phyloP scores from a whole-genome alignment of 2,113 vertebrate species.

The Tupaia tana region DNA sequence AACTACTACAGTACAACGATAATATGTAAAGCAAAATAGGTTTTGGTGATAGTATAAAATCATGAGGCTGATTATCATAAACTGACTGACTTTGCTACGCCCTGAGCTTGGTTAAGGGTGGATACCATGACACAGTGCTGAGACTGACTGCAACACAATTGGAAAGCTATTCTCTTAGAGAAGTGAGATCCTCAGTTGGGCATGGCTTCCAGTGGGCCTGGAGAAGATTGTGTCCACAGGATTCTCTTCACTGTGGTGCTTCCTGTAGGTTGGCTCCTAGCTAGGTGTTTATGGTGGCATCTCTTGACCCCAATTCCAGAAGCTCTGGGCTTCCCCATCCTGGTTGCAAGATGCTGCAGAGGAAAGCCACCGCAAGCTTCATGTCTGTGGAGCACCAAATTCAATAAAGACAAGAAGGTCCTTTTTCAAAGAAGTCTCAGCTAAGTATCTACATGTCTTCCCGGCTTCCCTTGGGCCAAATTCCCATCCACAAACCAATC shows the following conservation, averaged over 20 bases:
- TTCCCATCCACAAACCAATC: neutral
- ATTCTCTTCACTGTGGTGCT: neutral
- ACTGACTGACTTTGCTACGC: neutral
- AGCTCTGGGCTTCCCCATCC: neutral
- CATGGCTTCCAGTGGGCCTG: neutral
- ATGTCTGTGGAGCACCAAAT: neutral
- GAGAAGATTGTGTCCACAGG: neutral
- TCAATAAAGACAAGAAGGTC: neutral
- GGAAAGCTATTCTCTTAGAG: neutral
- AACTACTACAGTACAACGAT: neutral
- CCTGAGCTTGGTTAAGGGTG: neutral
- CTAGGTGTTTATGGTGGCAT: no score
- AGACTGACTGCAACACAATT: neutral
- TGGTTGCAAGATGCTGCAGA: neutral
- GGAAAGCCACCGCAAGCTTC: neutral
- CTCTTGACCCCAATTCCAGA: neutral
- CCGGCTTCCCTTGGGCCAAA: neutral
- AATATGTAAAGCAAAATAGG: neutral
- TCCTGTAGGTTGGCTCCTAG: neutral
- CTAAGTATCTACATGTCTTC: neutral
- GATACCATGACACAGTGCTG: neutral
- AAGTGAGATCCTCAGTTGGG: no score
- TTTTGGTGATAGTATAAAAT: neutral
- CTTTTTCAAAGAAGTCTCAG: neutral
- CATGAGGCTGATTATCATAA: neutral